These are phyloP conservation scores for Catocala sponsa DNA, from an alignment of 2,888 invertebrate species.

Conservation along the genomic window DNA sequence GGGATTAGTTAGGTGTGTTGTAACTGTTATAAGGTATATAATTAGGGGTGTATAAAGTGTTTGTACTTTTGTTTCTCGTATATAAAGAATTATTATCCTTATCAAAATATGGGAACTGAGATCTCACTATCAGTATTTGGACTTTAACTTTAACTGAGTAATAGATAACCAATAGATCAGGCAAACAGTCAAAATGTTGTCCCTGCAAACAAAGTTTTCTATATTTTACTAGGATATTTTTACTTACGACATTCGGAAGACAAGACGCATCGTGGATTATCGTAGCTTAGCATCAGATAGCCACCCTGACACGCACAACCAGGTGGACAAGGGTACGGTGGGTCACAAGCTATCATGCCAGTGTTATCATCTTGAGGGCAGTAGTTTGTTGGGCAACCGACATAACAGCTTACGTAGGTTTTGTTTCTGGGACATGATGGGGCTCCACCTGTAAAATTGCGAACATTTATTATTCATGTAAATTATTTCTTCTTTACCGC, in stretches of 20 bases:
- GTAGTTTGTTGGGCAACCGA: constrained; percentile 54
- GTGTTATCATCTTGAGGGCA: constrained; percentile 62
- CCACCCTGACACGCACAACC: constrained; percentile 64
- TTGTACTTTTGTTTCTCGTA: no score
- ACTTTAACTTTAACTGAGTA: no score
- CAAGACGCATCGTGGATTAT: constrained; percentile 21
- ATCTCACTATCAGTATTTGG: no score
- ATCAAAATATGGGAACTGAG: no score
- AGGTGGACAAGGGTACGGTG: constrained; percentile 57
- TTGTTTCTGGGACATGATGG: constrained; percentile 49
- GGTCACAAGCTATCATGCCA: constrained; percentile 51
- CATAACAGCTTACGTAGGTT: constrained; percentile 57
- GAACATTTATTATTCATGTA: background rate
- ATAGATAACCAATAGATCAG: no score
- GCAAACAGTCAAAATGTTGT: no score
- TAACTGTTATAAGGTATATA: no score
- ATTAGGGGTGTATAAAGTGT: no score
- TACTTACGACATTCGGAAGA: constrained; percentile 58
- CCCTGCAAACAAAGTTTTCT: background rate
- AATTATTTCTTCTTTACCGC: no score
- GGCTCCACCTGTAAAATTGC: constrained; percentile 20
- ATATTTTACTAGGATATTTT: background rate
- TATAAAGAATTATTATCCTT: no score
- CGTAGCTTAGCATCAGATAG: constrained; percentile 39
- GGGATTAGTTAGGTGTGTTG: no score